phyloP scores from a whole-genome alignment of 2,797 vertebrate species.

The Galago senegalensis region DNA sequence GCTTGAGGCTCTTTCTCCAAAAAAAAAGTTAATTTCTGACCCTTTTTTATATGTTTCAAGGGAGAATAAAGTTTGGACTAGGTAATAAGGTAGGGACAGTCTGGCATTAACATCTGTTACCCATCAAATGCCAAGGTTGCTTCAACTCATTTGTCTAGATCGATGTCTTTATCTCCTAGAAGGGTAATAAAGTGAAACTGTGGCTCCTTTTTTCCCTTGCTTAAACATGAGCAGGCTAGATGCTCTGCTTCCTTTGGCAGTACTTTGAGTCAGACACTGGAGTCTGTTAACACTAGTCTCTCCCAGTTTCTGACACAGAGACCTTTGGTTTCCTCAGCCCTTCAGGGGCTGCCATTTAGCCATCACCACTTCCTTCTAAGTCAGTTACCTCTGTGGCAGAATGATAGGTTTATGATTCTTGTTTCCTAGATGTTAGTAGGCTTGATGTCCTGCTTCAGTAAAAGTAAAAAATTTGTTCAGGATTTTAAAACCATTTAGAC shows the following conservation, averaged over 20 bases:
- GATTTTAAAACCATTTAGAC: conserved; percentile 14
- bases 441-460: not conserved
- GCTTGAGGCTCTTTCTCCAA: too few species aligned
- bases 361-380: not conserved
- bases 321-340: not conserved
- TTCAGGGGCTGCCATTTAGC: not conserved
- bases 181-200: not conserved
- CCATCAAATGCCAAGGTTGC: not conserved
- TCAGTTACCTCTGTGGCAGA: not conserved
- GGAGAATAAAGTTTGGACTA: not conserved
- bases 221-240: not conserved
- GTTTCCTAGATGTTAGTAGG: not conserved
- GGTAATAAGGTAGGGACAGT: not conserved
- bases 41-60: conserved; percentile 15
- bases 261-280: not conserved
- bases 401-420: not conserved
- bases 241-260: not conserved
- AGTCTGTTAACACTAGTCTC: not conserved
- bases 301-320: not conserved
- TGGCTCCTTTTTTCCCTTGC: not conserved
- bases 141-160: not conserved
- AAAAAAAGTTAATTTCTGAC: not conserved
- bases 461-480: not conserved
- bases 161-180: not conserved
- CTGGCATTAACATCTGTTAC: not conserved